Evolutionary conservation across 2,888 invertebrate genomes (phyloP).

Genomic region (Drosophila prostipennis): DNA sequence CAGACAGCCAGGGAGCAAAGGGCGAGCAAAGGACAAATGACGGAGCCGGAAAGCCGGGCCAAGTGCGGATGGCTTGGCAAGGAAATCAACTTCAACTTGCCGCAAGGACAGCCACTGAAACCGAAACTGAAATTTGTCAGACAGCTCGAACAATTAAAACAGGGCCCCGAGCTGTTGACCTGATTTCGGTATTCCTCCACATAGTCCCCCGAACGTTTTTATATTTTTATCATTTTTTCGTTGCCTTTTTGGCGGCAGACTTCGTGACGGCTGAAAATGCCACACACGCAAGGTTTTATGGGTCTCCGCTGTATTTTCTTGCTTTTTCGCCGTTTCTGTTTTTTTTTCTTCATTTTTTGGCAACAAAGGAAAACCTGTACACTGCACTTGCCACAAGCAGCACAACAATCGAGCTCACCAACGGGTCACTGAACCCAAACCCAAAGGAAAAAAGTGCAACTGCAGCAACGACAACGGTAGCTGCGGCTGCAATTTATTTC

Average conservation of each 20-base stretch:
- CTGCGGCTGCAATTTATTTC: conserved; percentile 66
- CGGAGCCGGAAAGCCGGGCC: conserved; percentile 14
- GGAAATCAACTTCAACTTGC: conserved; percentile 71
- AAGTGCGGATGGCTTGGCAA: conserved; percentile 54
- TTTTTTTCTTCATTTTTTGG: conserved; percentile 57
- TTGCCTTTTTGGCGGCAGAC: conserved; percentile 60
- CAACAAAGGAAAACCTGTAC: conserved; percentile 74
- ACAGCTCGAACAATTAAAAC: conserved; percentile 48
- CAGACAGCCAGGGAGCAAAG: conserved; percentile 43
- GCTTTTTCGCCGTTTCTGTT: conserved; percentile 22
- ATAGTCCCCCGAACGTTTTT: conserved; percentile 21
- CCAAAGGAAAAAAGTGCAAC: conserved; percentile 56
- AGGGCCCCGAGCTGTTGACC: conserved; percentile 45
- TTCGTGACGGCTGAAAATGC: conserved; percentile 72
- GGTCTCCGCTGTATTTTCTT: conserved; percentile 27
- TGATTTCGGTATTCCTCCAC: conserved; percentile 26
- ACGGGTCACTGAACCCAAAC: conserved; percentile 69
- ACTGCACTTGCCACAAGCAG: conserved; percentile 72
- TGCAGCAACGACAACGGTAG: conserved; percentile 59
- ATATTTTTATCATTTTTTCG: conserved; percentile 35
- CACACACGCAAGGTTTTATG: conserved; percentile 66
- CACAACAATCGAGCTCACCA: conserved; percentile 29
- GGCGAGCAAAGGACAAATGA: conserved; percentile 65
- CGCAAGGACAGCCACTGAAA: conserved; percentile 57
- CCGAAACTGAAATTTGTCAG: conserved; percentile 49